Base-by-base conservation (phyloP, 2,113 vertebrate genomes). In the Morone saxatilis region DNA sequence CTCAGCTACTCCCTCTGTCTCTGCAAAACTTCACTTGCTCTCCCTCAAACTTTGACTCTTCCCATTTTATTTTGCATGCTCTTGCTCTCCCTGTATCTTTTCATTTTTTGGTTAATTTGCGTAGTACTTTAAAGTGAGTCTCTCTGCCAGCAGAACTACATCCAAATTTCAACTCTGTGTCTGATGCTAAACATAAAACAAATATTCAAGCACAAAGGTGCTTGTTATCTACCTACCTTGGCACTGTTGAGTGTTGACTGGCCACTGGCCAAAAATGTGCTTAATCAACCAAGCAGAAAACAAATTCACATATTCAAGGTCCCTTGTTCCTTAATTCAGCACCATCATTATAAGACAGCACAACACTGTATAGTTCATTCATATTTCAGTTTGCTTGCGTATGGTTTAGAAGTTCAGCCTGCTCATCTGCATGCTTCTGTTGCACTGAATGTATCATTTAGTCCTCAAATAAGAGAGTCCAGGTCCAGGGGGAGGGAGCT, bases 11-110 rank as follows among this genome's bases (percentile, higher is more conserved):
- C 38, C 48, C 38, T 38, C 36, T 81, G 6, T 60, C n/a, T 43
- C 40, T 63, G 14, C 51, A 38, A 75, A 78, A 61, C 65, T 47
- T 65, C 31, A 41, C 38, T 41, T 51, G 50, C 31, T 79, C 41
- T 50, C 25, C 31, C 5, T 61, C 43, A 76, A 60, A 63, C 53
- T 76, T 76, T 70, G 66, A 25, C 69, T 83, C 48, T 8, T 41
- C 59, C 71, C 77, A 59, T 71, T 59, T 80, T 36, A 77, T 51
- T 78, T 50, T 7, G 25, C n/a, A 38, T 40, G 17, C 45, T 76
- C 66, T 62, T n/a, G 54, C 53, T 54, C 7, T 73, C 41, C 5
- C 40, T 66, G 19, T 43, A 57, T 50, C 14, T 62, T 53, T 45
- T 71, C 14, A 22, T 80, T 73, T 51, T 77, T 71, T 5, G 9